Evolutionary conservation across 92 coral and sea anemone genomes (phyloP), one percentile per base, ranked within the genome.

Genomic region (Scolanthus callimorphus): DNA sequence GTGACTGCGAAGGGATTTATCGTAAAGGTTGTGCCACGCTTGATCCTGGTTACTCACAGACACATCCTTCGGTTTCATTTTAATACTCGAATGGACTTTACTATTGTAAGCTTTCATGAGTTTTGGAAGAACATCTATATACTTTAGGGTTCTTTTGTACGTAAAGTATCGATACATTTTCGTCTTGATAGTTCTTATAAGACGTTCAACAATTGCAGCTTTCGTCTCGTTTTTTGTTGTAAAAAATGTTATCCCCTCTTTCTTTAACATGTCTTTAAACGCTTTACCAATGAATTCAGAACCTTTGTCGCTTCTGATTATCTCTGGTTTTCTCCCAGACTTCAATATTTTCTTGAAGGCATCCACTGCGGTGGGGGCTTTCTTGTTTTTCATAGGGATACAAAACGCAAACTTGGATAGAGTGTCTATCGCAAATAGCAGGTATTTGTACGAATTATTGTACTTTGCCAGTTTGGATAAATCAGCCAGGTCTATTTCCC

Each of bases 401-500:
- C 12, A 43, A n/a, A 31, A 73, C 2, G 49, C 60, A 53, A 22
- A 67, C 22, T 67, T 67, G 0, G 73, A 67, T 4, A 67, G 55
- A n/a, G 55, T 23, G 47, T 67, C 73, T 2, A 67, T 67, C 8
- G 25, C 23, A 3, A 67, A 62, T 3, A 67, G 34, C 12, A 67
- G 38, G 20, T 73, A 73, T 24, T 63, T 10, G 30, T 75, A 29
- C 21, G 67, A 74, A 25, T 44, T 29, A 66, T 66, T 64, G 27
- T 51, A 67, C 23, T 25, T 25, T 47, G 22, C 39, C 12, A 75
- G 51, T 17, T 39, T 54, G 29, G 49, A 62, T 27, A 66, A 65
- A 21, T 73, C 79, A n/a, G 51, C 60, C 11, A 73, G 34, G 19
- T 73, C 80, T 21, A 58, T 51, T 41, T 76, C 75, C 76, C 75